Percentiles rank a stretch among this genome's conserved stretches.
Conservation (phyloP, 1,140 invertebrate genomes). For the Popillia japonica region DNA sequence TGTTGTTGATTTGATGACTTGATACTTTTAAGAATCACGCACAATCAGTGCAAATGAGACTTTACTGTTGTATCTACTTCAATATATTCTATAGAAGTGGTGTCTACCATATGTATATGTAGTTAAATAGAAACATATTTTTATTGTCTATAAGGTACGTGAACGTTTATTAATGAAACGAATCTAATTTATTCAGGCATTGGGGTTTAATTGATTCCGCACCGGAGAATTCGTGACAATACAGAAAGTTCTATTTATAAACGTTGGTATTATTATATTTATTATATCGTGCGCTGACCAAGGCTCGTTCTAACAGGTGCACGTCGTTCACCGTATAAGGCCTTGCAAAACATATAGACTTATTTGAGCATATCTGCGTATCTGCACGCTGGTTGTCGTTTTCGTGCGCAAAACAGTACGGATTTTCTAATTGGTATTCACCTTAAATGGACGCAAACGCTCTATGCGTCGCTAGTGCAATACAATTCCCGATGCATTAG, state of each 20-base stretch:
- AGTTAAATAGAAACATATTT: background rate
- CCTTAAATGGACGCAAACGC: background rate
- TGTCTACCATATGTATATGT: background rate
- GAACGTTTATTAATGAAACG: background rate
- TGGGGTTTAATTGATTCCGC: background rate
- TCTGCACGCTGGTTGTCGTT: background rate
- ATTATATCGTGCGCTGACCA: background rate
- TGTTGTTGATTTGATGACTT: no score
- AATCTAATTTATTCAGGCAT: background rate
- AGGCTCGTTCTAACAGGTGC: constrained; percentile 6
- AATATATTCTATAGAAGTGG: background rate
- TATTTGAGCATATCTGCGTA: constrained; percentile 11
- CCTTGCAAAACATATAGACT: constrained; percentile 9
- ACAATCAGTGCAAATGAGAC: background rate
- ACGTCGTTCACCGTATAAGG: constrained; percentile 13
- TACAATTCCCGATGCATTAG: background rate
- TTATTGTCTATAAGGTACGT: background rate
- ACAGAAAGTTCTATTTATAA: constrained; percentile 3
- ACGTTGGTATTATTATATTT: background rate
- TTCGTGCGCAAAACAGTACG: background rate
- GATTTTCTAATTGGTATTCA: constrained; percentile 15
- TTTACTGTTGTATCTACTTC: background rate
- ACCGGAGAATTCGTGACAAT: constrained; percentile 8
- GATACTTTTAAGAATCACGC: no score
- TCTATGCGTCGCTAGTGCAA: background rate